phyloP scores from a whole-genome alignment of 2,888 invertebrate genomes.

The Acanthosepion esculentum region DNA sequence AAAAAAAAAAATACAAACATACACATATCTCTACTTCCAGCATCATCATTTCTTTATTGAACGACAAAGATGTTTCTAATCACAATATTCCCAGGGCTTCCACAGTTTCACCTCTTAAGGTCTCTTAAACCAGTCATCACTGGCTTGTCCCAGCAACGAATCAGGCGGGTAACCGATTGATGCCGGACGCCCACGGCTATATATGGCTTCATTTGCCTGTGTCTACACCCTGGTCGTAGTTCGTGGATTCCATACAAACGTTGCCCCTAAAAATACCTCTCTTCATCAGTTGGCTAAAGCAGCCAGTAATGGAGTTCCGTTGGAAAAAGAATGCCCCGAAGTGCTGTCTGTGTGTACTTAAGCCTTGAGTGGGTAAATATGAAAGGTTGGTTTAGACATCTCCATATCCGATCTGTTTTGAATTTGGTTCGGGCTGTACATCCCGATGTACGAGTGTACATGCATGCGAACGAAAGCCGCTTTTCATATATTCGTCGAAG shows the following conservation, averaged over 20 bases:
- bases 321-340: background rate
- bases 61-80: background rate
- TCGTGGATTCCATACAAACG: conserved; percentile 33
- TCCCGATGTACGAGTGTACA: background rate
- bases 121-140: background rate
- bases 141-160: background rate
- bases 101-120: background rate
- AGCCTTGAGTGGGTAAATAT: background rate
- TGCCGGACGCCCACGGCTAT: background rate
- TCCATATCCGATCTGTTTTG: background rate
- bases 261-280: conserved; percentile 21
- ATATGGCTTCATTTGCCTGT: background rate
- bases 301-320: conserved; percentile 33
- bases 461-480: too few relatives aligned
- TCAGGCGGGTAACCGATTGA: background rate
- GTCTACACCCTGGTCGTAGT: background rate
- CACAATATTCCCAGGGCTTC: background rate
- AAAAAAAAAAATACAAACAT: background rate
- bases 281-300: conserved; percentile 13
- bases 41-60: background rate
- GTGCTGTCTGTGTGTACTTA: background rate
- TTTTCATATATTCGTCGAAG: too few relatives aligned
- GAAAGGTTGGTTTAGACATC: background rate
- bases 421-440: background rate
- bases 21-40: background rate